phyloP scores from a whole-genome alignment of 1,140 invertebrate species.

The Hyles euphorbiae region DNA sequence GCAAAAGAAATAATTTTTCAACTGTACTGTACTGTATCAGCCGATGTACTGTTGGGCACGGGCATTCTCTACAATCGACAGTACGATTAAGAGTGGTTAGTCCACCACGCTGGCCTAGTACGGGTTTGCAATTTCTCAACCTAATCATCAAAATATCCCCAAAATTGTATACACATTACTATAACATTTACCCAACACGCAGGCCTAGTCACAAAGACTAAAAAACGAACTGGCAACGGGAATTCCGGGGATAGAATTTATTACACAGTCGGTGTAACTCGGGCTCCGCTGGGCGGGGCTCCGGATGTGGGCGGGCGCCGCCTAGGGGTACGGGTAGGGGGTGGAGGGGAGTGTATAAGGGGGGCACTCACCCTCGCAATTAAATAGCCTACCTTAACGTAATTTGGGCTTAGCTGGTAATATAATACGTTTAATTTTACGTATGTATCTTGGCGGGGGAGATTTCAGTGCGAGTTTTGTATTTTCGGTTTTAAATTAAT shows the following conservation, averaged over 20 bases:
- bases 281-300: slow-evolving; percentile 7
- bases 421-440: neutral
- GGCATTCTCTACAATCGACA: no score
- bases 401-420: slow-evolving; percentile 21
- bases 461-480: neutral
- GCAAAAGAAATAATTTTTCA: no score
- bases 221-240: slow-evolving; percentile 19
- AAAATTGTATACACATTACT: no score
- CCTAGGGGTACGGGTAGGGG: neutral
- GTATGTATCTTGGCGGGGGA: neutral
- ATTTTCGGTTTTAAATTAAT: neutral
- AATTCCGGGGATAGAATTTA: slow-evolving; percentile 44
- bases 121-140: no score
- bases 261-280: slow-evolving; percentile 26
- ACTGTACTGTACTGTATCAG: no score
- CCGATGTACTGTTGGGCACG: no score
- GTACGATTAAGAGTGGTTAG: no score
- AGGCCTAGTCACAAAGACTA: no score
- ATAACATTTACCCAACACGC: no score
- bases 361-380: slow-evolving; percentile 12
- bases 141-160: no score
- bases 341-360: neutral
- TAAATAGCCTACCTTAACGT: slow-evolving; percentile 28
- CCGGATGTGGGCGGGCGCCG: slow-evolving; percentile 16
- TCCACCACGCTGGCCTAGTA: no score